Evolutionary conservation across 1,140 invertebrate species (phyloP).

Genomic region (Aphis craccivora): DNA sequence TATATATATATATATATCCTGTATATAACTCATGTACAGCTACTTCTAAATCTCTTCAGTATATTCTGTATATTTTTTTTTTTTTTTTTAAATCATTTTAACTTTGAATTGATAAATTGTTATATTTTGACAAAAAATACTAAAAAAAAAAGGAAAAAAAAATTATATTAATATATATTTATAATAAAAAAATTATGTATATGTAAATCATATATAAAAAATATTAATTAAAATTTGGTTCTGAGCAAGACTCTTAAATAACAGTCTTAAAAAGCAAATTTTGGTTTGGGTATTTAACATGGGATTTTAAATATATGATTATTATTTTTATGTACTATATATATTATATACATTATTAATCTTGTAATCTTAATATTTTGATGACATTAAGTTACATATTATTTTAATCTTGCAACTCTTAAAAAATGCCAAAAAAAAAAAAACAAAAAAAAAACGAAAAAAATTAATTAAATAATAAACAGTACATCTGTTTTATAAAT

Average conservation of each 20-base stretch:
- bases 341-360: constrained; percentile 32
- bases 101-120: constrained; percentile 18
- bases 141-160: not conserved
- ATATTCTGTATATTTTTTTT: constrained; percentile 44
- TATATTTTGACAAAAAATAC: constrained; percentile 25
- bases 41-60: constrained; percentile 29
- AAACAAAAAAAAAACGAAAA: not conserved
- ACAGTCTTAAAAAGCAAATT: constrained; percentile 22
- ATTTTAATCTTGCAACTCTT: not conserved
- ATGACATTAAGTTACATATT: constrained; percentile 25
- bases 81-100: constrained; percentile 30
- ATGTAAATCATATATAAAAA: not conserved
- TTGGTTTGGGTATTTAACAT: constrained; percentile 46
- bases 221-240: constrained; percentile 42
- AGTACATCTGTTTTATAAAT: not conserved
- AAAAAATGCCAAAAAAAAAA: not conserved
- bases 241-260: not conserved
- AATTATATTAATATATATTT: not conserved
- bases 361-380: constrained; percentile 12
- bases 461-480: not conserved
- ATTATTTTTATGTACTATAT: constrained; percentile 24
- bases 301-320: constrained; percentile 44
- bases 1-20: not conserved
- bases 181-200: constrained; percentile 20
- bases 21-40: constrained; percentile 51